Evolutionary conservation across 2,888 invertebrate genomes (phyloP), one percentile per base, ranked within the genome.

Genomic region (Hololepta plana): DNA sequence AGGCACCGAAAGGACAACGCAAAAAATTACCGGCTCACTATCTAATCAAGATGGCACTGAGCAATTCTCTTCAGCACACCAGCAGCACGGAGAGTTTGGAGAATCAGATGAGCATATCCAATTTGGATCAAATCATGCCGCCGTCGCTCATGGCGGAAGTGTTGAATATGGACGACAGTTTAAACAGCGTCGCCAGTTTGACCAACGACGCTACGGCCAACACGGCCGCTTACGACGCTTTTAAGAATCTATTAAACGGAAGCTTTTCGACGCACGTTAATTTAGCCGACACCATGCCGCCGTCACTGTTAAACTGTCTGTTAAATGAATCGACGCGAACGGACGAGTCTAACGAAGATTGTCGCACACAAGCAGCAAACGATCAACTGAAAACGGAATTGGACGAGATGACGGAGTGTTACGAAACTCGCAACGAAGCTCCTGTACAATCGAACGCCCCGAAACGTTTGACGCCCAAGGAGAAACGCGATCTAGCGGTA

Each of bases 131-230:
- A 27, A 62, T 80, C 3, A 70, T 70, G 36, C 82, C 81, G 1
- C 82, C 82, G 0, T 81, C 81, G 0, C 64, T 74, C 25, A 66
- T 82, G 56, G 7, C n/a, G 17, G 7, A 7, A 17, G 17, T 17
- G 17, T 7, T 7, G n/a, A 17, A 17, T 41, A 67, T 79, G 67
- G 77, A 77, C 36, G 70, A 72, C 33, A 85, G 84, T 35, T 79
- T 84, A 72, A 58, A 77, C 8, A 85, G 84, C 28, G 77, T 85
- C 1, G 75, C 77, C 1, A 85, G 84, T 45, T 73, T 84, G 30
- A 73, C 73, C 13, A 82, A 77, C 0, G 84, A 84, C 53, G 64
- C 74, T 3, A 75, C 67, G 1, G 80, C 79, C 30, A 15, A 40
- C 7, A 46, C 39, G 29, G 35, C 38, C 2, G 56, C 58, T 20